phyloP scores from a whole-genome alignment of 2,888 invertebrate genomes.

The Elmis aenea region DNA sequence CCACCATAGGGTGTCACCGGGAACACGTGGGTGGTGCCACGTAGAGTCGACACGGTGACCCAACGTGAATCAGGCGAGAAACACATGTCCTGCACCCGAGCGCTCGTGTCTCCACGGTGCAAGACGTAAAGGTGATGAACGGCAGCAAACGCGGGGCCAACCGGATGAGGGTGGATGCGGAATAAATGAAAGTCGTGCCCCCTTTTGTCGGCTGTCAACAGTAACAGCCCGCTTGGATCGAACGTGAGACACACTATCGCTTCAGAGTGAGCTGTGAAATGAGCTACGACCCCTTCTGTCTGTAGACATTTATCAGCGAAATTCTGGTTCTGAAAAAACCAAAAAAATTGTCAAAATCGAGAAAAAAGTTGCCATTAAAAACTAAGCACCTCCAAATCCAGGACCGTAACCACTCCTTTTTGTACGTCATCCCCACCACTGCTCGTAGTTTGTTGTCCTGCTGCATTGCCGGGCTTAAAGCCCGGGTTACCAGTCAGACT shows the following conservation, averaged over 20 bases:
- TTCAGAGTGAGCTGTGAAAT: conserved; percentile 83
- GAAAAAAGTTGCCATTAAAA: conserved; percentile 4
- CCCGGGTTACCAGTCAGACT: conserved; percentile 69
- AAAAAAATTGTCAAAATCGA: conserved; percentile 4
- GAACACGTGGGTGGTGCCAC: conserved; percentile 97
- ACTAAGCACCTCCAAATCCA: conserved; percentile 68
- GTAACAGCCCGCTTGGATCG: conserved; percentile 83
- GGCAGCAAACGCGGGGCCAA: conserved; percentile 78
- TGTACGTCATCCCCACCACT: conserved; percentile 56
- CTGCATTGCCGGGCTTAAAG: conserved; percentile 41
- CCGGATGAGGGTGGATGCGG: conserved; percentile 81
- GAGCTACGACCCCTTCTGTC: conserved; percentile 74
- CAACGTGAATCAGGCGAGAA: conserved; percentile 93
- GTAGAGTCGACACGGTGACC: conserved; percentile 91
- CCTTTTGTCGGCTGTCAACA: conserved; percentile 85
- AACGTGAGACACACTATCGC: conserved; percentile 87
- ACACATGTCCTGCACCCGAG: conserved; percentile 88
- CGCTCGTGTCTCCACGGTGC: conserved; percentile 93
- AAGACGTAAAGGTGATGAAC: conserved; percentile 94
- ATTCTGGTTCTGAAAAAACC: neutral
- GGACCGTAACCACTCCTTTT: conserved; percentile 82
- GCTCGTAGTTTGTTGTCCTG: conserved; percentile 33
- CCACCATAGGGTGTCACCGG: conserved; percentile 97
- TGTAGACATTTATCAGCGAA: conserved; percentile 40
- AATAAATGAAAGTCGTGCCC: conserved; percentile 97